These are phyloP conservation scores for Myrmecobius fasciatus DNA, from an alignment of 2,113 vertebrate species.

Conservation along the genomic window DNA sequence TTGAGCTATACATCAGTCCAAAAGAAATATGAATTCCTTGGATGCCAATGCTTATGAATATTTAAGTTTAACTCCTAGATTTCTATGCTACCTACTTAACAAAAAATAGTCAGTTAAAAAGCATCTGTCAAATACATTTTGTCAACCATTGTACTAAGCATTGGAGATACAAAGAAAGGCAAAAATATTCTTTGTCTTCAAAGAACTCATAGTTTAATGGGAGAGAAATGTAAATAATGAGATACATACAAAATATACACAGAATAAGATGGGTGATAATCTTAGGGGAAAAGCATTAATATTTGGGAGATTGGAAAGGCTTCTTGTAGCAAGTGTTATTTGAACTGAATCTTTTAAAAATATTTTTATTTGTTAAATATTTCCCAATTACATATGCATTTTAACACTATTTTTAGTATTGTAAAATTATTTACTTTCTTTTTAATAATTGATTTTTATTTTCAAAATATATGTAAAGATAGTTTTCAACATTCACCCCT, in stretches of 20 bases:
- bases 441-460: too few relatives aligned
- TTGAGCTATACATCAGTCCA: not conserved
- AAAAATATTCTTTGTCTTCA: not conserved
- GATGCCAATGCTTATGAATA: not conserved
- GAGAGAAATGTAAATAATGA: not conserved
- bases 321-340: not conserved
- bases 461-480: too few relatives aligned
- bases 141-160: not conserved
- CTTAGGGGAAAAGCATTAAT: not conserved
- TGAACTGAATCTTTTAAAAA: not conserved
- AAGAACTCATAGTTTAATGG: not conserved
- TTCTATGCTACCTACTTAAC: not conserved
- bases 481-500: too few relatives aligned
- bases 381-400: not conserved
- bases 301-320: not conserved
- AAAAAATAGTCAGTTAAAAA: not conserved
- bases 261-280: not conserved
- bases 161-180: not conserved
- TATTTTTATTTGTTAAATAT: not conserved
- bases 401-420: not conserved
- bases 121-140: not conserved
- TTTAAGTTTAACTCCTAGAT: not conserved
- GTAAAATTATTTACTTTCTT: too few relatives aligned
- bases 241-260: not conserved
- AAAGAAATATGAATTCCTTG: not conserved